These are phyloP conservation scores for Heliconius nattereri DNA, from an alignment of 1,140 invertebrate species.

Conservation along the genomic window DNA sequence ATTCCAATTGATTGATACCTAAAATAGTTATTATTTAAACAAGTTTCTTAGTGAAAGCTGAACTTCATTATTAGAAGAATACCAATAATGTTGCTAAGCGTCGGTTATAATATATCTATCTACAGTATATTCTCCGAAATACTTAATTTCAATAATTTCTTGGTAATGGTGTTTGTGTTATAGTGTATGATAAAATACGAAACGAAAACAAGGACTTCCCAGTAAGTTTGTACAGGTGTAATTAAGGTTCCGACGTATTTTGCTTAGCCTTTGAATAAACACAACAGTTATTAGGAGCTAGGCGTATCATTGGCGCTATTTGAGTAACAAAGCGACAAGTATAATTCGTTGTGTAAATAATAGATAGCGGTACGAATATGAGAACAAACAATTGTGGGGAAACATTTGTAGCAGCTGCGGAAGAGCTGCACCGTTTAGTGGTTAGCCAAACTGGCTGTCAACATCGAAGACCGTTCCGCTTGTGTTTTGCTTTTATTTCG, in stretches of 20 bases:
- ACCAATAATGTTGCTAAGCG: too few species aligned
- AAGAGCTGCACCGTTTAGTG: slow-evolving; percentile 59
- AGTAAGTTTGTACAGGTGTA: slow-evolving; percentile 22
- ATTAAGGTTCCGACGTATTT: slow-evolving; percentile 28
- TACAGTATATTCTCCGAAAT: not conserved
- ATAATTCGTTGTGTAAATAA: slow-evolving; percentile 70
- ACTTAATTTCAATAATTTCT: not conserved
- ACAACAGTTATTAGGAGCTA: slow-evolving; percentile 39
- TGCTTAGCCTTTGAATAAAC: slow-evolving; percentile 30
- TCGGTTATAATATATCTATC: not conserved
- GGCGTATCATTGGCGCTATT: slow-evolving; percentile 58
- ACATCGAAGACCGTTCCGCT: slow-evolving; percentile 36
- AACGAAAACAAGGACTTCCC: slow-evolving; percentile 1
- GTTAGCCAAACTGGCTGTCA: slow-evolving; percentile 54
- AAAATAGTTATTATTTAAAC: not conserved
- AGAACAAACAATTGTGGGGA: slow-evolving; percentile 66
- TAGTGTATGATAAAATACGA: not conserved
- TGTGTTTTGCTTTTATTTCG: slow-evolving; percentile 36
- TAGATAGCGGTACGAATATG: slow-evolving; percentile 64
- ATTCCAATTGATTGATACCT: slow-evolving; percentile 5
- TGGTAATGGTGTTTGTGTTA: not conserved
- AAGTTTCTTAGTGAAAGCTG: not conserved
- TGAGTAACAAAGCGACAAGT: slow-evolving; percentile 63
- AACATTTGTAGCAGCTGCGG: slow-evolving; percentile 61
- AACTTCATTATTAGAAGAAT: not conserved